These are phyloP conservation scores for Sakesphorus luctuosus DNA, from an alignment of 2,113 vertebrate species.

Conservation along the genomic window DNA sequence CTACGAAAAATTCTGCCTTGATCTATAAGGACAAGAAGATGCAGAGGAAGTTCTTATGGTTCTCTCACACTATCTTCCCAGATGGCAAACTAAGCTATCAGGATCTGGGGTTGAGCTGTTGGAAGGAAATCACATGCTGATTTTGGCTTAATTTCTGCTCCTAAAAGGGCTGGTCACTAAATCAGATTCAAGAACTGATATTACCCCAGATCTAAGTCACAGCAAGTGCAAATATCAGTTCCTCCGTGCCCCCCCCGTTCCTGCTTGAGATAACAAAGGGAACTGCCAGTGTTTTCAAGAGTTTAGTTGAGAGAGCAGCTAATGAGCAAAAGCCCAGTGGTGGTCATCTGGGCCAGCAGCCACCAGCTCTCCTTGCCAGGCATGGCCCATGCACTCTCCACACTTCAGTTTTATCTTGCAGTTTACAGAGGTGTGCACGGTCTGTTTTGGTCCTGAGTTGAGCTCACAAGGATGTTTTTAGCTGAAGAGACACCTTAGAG, in stretches of 20 bases:
- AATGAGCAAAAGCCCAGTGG: not conserved
- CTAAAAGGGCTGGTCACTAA: fast-evolving
- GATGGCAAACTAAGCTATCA: not conserved
- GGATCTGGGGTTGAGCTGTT: not conserved
- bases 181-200: fast-evolving
- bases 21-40: not conserved
- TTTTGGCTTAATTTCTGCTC: not conserved
- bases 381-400: no score
- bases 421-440: not conserved
- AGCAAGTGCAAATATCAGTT: not conserved
- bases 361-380: not conserved
- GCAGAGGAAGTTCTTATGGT: not conserved
- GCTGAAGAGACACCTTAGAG: not conserved
- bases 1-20: not conserved
- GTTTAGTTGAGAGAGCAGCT: fast-evolving
- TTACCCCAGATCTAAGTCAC: not conserved
- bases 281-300: not conserved
- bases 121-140: not conserved
- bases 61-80: not conserved
- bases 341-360: not conserved
- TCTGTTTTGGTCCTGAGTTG: not conserved
- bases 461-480: not conserved
- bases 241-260: not conserved
- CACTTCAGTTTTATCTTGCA: not conserved
- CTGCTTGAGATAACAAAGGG: not conserved